Conservation (phyloP, 2,113 vertebrate genomes). For the Nansenia antarctica region DNA sequence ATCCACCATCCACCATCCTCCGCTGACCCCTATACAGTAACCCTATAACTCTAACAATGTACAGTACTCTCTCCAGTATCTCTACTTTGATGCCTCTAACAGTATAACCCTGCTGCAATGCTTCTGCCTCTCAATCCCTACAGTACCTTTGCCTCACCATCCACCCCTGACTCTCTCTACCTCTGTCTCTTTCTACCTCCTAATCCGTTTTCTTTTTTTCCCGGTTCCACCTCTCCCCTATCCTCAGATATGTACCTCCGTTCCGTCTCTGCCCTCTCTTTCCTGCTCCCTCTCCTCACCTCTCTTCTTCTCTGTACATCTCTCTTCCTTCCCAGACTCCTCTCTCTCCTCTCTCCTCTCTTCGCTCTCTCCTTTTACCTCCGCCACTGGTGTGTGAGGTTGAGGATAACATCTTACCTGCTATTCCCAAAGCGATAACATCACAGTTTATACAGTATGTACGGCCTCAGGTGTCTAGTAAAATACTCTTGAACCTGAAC, state of each 20-base stretch:
- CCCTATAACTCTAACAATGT: too few species aligned
- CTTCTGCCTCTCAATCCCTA: too few species aligned
- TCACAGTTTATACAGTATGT: slow-evolving; percentile 11
- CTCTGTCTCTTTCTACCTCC: background rate
- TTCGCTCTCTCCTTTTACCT: background rate
- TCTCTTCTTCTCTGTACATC: background rate
- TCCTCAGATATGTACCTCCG: too few species aligned
- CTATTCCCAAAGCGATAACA: background rate
- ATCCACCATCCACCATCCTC: too few species aligned
- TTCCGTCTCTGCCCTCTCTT: background rate
- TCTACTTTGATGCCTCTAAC: too few species aligned
- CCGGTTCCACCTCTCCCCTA: too few species aligned
- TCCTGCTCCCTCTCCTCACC: background rate
- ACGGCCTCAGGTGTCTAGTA: background rate
- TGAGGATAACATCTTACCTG: slow-evolving; percentile 2
- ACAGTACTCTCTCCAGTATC: too few species aligned
- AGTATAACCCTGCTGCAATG: too few species aligned
- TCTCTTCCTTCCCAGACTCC: background rate
- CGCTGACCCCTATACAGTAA: too few species aligned
- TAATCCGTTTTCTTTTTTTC: too few species aligned
- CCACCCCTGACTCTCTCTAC: slow-evolving; percentile 2
- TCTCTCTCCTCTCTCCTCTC: background rate
- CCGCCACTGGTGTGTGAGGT: background rate
- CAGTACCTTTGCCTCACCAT: too few species aligned
- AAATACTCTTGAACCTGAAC: background rate